These are phyloP conservation scores for Typhlichthys subterraneus DNA, from an alignment of 2,797 vertebrate genomes.

Conservation along the genomic window DNA sequence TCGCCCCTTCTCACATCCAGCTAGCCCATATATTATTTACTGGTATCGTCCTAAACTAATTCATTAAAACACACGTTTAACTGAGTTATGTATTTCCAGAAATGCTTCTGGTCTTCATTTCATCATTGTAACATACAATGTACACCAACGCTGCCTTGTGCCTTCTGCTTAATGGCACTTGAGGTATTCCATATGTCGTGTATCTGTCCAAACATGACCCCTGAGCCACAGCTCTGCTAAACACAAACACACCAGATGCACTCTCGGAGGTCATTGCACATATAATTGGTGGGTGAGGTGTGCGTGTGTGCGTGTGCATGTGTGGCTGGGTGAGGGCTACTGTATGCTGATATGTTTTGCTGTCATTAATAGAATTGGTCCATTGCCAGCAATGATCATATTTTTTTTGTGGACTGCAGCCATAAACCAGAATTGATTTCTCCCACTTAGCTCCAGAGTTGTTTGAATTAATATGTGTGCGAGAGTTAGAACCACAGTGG, in stretches of 20 bases:
- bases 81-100: constrained; percentile 26
- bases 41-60: constrained; percentile 26
- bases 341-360: too few species aligned
- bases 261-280: constrained; percentile 5
- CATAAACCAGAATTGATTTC: too few species aligned
- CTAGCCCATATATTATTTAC: constrained; percentile 19
- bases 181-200: background rate
- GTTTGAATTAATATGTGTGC: too few species aligned
- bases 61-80: constrained; percentile 40
- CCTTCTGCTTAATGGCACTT: constrained; percentile 2
- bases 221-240: constrained; percentile 2
- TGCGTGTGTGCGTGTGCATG: too few species aligned
- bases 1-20: constrained; percentile 12
- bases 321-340: too few species aligned
- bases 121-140: constrained; percentile 1
- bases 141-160: constrained; percentile 19
- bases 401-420: too few species aligned
- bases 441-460: too few species aligned
- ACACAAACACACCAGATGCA: background rate
- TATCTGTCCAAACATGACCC: background rate
- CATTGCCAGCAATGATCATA: too few species aligned
- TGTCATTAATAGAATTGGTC: too few species aligned
- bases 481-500: too few species aligned
- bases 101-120: constrained; percentile 27
- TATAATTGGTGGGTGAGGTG: too few species aligned